Evolutionary conservation across 2,113 vertebrate species (phyloP), one percentile per base, ranked within the genome.

Genomic region (Phaetusa simplex): DNA sequence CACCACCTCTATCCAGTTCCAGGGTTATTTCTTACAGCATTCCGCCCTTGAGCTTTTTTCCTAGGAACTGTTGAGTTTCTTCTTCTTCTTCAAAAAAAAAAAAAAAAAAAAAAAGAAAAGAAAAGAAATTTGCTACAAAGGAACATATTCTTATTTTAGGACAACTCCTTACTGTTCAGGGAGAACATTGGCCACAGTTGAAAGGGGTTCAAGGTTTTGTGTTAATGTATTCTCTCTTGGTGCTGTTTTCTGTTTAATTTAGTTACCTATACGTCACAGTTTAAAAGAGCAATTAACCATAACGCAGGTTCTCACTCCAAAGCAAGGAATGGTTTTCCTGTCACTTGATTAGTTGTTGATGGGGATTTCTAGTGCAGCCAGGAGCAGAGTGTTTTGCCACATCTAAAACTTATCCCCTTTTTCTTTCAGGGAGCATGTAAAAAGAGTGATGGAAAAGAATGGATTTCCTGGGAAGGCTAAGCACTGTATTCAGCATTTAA

Each of bases 391-490:
- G 40, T 27, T 82, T 86, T 80, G 43, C 34, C 40, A 61, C 40
- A 55, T 27, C 61, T 90, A 67, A 94, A 96, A 30, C 14, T 82
- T 79, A 47, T 78, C 50, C 67, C 36, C 4, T 38, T 13, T 85
- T 90, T 84, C 82, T 93, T 93, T 64, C 29, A 49, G 8, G 55
- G 47, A 52, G 71, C 2, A 3, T 10, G 13, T 36, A 34, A 64
- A 85, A 88, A 64, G 11, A 17, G 14, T 52, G 55, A 69, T 12
- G 18, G 45, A 83, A 95, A 59, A 94, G 20, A 91, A 59, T 12
- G 78, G 56, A 76, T 93, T 66, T 69, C 36, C 89, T 92, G 82
- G 84, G 77, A 96, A 96, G 47, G 36, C 38, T 16, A 67, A 85
- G 8, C 7, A 11, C 47, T 79, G 38, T 53, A 27, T 82, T 92